A percentile compares a stretch with the other conserved stretches of the same genome.
These are phyloP conservation scores for Upupa epops DNA, from an alignment of 2,113 vertebrate species.

Conservation along the genomic window DNA sequence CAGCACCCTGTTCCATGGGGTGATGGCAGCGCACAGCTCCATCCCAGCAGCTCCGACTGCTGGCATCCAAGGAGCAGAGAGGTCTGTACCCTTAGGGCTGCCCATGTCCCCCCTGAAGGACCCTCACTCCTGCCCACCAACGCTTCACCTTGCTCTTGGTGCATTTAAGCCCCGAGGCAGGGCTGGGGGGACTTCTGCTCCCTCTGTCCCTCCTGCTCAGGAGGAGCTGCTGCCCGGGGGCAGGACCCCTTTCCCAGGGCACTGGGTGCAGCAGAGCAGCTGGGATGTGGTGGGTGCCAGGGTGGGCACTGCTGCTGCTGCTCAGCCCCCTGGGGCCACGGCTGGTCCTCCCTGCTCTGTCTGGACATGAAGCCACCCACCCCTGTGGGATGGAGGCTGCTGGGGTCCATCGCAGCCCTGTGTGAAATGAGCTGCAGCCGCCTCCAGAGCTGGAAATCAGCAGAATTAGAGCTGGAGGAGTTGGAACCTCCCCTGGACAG, in stretches of 20 bases:
- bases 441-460: background rate
- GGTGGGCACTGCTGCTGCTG: rapidly evolving
- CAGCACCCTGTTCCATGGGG: rapidly evolving
- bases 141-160: background rate
- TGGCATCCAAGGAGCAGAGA: background rate
- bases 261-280: background rate
- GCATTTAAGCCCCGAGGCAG: background rate
- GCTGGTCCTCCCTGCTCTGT: background rate
- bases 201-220: background rate
- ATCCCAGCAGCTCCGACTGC: background rate
- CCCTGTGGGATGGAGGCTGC: background rate
- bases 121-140: background rate
- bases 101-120: rapidly evolving
- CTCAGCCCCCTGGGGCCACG: rapidly evolving
- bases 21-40: background rate
- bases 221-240: background rate
- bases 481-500: background rate
- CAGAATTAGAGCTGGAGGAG: background rate
- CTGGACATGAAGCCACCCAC: background rate
- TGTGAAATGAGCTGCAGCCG: background rate
- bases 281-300: rapidly evolving
- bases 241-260: background rate
- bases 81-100: background rate
- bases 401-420: background rate
- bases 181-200: background rate